phyloP scores from a whole-genome alignment of 30 jellyfish, hydroid and myxozoan genomes.

The Chironex yamaguchii region DNA sequence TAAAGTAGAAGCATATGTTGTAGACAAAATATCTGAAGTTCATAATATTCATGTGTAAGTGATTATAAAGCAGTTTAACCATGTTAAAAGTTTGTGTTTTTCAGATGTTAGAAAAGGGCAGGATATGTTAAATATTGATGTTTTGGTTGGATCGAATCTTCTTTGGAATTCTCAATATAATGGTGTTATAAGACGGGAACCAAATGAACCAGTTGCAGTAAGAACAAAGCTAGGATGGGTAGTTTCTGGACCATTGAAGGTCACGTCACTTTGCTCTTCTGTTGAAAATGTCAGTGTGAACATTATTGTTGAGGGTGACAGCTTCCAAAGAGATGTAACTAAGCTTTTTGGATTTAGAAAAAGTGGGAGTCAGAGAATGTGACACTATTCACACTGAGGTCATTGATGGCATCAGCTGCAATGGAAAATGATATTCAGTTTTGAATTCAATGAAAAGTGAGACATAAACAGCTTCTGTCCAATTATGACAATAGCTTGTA shows the following conservation, averaged over 20 bases:
- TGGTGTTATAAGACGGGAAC: conserved; percentile 31
- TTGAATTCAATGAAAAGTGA: no score
- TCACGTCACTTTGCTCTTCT: no score
- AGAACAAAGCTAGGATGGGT: conserved; percentile 32
- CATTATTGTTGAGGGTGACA: no score
- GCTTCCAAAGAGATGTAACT: no score
- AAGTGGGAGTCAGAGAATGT: no score
- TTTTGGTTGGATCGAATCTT: neutral
- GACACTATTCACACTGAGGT: no score
- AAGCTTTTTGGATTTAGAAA: no score
- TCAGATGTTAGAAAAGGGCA: conserved; percentile 6
- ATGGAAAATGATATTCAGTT: no score
- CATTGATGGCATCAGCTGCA: no score
- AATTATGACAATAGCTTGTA: no score
- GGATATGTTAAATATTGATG: neutral
- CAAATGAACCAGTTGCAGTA: conserved; percentile 41
- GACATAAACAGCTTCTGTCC: no score
- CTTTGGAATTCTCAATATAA: conserved; percentile 31
- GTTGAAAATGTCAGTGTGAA: no score
- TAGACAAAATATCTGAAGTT: conserved; percentile 5
- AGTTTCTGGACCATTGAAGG: conserved; percentile 13
- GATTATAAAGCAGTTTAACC: conserved; percentile 7
- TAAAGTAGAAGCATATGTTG: conserved; percentile 25
- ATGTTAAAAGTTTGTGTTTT: neutral
- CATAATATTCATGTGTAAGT: conserved; percentile 4